phyloP scores from a whole-genome alignment of 2,797 vertebrate species.

The Protonibea diacanthus region DNA sequence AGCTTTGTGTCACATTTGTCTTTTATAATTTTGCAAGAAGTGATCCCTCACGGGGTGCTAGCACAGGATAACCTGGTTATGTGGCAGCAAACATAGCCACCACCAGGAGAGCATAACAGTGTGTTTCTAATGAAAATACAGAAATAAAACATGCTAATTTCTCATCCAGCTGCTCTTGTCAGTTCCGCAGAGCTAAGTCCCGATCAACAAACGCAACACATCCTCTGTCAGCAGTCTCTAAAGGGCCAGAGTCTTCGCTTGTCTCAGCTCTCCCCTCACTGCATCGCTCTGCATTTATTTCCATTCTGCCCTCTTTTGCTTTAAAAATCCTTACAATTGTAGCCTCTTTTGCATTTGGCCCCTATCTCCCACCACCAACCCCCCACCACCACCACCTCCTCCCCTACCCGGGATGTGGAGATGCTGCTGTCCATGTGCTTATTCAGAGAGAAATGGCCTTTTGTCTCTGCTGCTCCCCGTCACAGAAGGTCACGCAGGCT shows the following conservation, averaged over 20 bases:
- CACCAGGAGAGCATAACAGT: constrained; percentile 17
- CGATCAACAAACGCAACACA: constrained; percentile 59
- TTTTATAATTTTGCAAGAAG: background rate
- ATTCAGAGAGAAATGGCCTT: constrained; percentile 84
- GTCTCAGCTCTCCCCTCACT: constrained; percentile 31
- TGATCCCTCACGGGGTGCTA: constrained; percentile 15
- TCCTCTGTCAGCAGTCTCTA: constrained; percentile 58
- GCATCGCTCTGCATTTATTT: constrained; percentile 70
- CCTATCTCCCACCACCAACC: constrained; percentile 33
- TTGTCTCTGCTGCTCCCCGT: constrained; percentile 84
- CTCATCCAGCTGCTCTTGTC: constrained; percentile 53
- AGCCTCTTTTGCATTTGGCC: constrained; percentile 70
- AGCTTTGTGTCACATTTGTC: background rate
- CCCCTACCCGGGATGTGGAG: constrained; percentile 44
- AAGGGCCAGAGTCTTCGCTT: constrained; percentile 21
- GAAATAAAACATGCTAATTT: constrained; percentile 66
- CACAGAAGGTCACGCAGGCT: constrained; percentile 87
- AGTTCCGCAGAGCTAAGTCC: constrained; percentile 52
- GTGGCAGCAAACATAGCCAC: constrained; percentile 16
- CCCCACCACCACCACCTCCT: constrained; percentile 7
- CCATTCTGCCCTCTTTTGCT: constrained; percentile 61
- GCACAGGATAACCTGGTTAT: constrained; percentile 4
- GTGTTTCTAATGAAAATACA: constrained; percentile 61
- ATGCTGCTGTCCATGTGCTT: constrained; percentile 80
- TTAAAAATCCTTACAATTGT: constrained; percentile 62